Conservation (phyloP, 2,797 vertebrate species). For the Coilia nasus region DNA sequence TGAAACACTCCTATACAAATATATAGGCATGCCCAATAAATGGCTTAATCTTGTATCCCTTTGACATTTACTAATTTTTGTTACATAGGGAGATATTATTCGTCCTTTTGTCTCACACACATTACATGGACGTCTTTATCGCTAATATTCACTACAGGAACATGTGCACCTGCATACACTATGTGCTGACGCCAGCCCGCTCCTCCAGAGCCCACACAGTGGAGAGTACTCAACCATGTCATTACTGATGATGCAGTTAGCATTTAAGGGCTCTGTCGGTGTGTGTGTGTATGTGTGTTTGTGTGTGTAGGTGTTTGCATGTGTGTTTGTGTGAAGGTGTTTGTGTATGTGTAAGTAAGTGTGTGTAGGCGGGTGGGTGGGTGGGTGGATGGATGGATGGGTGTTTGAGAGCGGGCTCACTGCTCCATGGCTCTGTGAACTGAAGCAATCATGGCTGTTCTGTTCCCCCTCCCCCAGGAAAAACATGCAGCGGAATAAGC, state of each 20-base stretch:
- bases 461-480: conserved; percentile 74
- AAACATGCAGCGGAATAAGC: conserved; percentile 96
- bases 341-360: not conserved
- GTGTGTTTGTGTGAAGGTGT: not conserved
- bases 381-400: conserved; percentile 1
- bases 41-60: too few species aligned
- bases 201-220: not conserved
- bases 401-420: not conserved
- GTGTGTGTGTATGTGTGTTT: not conserved
- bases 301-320: not conserved
- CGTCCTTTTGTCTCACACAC: not conserved
- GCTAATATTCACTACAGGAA: not conserved
- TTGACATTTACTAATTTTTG: too few species aligned
- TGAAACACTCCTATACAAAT: too few species aligned
- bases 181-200: not conserved
- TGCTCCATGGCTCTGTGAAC: not conserved
- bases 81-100: not conserved
- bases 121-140: not conserved
- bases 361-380: not conserved
- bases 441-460: not conserved
- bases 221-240: not conserved
- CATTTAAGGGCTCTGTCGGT: not conserved
- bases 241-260: conserved; percentile 37
- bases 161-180: not conserved
- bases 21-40: too few species aligned